Evolutionary conservation across 2,888 invertebrate species (phyloP).

Genomic region (Lycocerus yunnanus): DNA sequence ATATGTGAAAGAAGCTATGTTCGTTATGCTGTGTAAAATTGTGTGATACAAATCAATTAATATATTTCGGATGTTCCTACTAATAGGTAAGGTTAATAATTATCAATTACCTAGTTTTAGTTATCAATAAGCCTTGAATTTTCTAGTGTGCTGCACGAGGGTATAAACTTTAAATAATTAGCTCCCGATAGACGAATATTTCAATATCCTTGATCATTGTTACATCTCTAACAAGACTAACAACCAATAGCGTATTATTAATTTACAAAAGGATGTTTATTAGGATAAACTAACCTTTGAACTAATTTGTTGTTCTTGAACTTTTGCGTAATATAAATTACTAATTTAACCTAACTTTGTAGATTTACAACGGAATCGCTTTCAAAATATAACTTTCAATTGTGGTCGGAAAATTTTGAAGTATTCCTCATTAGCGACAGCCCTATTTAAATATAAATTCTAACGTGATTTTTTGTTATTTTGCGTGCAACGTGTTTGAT

Average conservation of each 20-base stretch:
- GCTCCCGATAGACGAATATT: neutral
- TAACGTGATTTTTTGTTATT: too few relatives aligned
- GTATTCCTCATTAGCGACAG: neutral
- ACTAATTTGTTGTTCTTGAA: neutral
- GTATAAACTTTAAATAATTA: neutral
- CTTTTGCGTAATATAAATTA: neutral
- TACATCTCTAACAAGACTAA: neutral
- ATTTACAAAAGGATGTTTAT: neutral
- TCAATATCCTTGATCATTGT: neutral
- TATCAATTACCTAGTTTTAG: neutral
- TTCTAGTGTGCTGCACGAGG: neutral
- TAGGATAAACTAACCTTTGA: neutral
- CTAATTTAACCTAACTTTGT: neutral
- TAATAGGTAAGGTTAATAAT: neutral
- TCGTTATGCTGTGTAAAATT: neutral
- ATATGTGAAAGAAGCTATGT: neutral
- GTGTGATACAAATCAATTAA: neutral
- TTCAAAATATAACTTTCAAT: neutral
- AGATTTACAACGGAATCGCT: neutral
- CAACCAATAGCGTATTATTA: neutral
- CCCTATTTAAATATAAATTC: neutral
- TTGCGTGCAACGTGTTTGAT: too few relatives aligned
- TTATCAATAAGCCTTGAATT: neutral
- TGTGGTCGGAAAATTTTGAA: neutral
- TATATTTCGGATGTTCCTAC: neutral